A percentile compares a stretch with the other conserved stretches of the same genome.
Evolutionary conservation across 2,113 vertebrate species (phyloP).

Genomic region (Psittacus erithacus): DNA sequence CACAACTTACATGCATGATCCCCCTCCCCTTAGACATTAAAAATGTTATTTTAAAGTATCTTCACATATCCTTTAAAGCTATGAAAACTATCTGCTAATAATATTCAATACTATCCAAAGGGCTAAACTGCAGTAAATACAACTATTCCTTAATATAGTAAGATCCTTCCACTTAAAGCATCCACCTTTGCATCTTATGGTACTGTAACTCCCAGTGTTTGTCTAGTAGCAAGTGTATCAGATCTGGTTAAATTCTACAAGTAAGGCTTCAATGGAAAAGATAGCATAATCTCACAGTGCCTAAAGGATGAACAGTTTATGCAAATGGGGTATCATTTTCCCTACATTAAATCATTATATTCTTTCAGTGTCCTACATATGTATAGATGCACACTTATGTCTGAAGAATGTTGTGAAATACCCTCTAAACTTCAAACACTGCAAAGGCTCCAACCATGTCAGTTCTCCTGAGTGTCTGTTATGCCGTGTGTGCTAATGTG

Average conservation of each 20-base stretch:
- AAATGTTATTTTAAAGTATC: not conserved
- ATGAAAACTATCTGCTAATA: not conserved
- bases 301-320: constrained; percentile 41
- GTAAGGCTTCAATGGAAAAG: constrained; percentile 16
- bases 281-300: constrained; percentile 28
- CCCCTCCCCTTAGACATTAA: not conserved
- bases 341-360: constrained; percentile 42
- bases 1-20: not conserved
- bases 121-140: not conserved
- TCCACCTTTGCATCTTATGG: not conserved
- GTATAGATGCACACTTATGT: not conserved
- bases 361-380: constrained; percentile 35
- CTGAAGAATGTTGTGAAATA: not conserved
- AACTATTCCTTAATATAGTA: not conserved
- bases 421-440: not conserved
- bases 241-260: constrained; percentile 24
- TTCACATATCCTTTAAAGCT: not conserved
- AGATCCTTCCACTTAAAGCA: not conserved
- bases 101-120: not conserved
- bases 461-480: not conserved
- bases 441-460: not conserved
- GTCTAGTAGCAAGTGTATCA: not conserved
- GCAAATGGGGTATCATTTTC: constrained; percentile 22
- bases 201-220: not conserved
- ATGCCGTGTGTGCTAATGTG: not conserved